Conservation (phyloP, 2,797 vertebrate species). For the Sebastes cheni region DNA sequence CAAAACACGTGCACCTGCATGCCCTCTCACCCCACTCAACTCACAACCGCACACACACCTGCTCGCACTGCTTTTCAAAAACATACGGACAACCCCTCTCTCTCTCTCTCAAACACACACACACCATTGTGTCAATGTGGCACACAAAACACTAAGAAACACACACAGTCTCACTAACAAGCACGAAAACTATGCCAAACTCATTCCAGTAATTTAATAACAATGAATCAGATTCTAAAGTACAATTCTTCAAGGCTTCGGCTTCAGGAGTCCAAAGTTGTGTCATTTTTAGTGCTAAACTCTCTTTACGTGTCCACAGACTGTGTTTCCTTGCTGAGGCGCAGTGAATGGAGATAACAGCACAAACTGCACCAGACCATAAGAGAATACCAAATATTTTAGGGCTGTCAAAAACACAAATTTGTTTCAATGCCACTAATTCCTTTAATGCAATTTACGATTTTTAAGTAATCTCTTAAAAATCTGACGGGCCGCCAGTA, state of each 20-base stretch:
- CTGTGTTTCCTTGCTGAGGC: no score
- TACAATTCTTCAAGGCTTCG: not conserved
- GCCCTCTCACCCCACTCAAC: not conserved
- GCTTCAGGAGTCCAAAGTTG: not conserved
- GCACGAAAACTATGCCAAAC: not conserved
- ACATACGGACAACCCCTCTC: not conserved
- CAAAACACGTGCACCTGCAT: constrained; percentile 30
- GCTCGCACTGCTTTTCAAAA: not conserved
- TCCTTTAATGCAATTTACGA: no score
- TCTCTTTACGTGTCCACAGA: no score
- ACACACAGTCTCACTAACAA: not conserved
- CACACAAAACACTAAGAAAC: not conserved
- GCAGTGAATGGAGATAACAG: no score
- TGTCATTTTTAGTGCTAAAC: not conserved
- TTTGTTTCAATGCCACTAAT: no score
- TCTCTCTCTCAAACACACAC: not conserved
- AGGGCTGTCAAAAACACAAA: no score
- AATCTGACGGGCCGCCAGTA: no score
- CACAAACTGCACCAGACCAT: accelerated
- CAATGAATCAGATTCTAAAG: not conserved
- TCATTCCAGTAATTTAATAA: not conserved
- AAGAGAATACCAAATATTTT: no score
- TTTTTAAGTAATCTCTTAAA: no score
- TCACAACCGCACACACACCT: not conserved
- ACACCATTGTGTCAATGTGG: not conserved